phyloP scores from a whole-genome alignment of 2,113 vertebrate genomes.

The Gallinago media region DNA sequence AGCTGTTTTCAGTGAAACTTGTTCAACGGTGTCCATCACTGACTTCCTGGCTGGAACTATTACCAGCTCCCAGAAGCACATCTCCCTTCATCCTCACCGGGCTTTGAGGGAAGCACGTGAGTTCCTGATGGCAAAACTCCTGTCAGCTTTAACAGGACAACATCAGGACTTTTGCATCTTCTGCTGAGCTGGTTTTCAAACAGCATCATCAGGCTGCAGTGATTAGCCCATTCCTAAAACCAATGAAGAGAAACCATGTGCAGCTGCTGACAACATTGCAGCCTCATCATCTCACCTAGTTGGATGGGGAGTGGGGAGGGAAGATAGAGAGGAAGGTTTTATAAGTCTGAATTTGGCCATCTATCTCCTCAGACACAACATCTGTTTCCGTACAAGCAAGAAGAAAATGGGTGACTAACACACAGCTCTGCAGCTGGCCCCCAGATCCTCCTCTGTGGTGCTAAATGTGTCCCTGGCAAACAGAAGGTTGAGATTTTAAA shows the following conservation, averaged over 20 bases:
- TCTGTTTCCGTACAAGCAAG: not conserved
- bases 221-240: fast-evolving
- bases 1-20: not conserved
- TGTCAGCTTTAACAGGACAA: not conserved
- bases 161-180: not conserved
- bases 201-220: not conserved
- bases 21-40: not conserved
- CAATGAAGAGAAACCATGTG: not conserved
- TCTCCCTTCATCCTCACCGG: not conserved
- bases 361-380: not conserved
- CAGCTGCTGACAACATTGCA: fast-evolving
- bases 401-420: not conserved
- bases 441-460: not conserved
- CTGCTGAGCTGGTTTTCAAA: not conserved
- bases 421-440: not conserved
- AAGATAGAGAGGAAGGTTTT: not conserved
- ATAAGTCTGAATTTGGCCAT: not conserved
- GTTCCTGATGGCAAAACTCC: not conserved
- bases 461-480: conserved; percentile 12
- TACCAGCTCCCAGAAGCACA: not conserved
- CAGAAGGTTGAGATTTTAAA: conserved; percentile 28
- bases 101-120: not conserved
- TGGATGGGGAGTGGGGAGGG: fast-evolving
- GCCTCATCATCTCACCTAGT: not conserved
- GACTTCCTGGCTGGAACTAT: too few relatives aligned